Conservation (phyloP, 2,113 vertebrate genomes). For the Otus sunia region DNA sequence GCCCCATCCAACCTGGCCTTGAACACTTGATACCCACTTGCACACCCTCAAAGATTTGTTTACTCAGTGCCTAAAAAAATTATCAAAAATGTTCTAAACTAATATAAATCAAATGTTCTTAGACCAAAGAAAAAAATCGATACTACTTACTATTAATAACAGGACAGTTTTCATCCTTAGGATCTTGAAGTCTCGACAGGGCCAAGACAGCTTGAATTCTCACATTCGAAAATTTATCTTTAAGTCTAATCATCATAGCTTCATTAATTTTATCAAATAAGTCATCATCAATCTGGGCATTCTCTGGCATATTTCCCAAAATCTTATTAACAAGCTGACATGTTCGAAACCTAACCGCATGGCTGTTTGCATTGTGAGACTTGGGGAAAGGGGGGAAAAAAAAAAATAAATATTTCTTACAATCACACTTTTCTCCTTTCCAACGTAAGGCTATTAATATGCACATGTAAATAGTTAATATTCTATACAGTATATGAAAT, state of each 20-base stretch:
- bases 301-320: conserved; percentile 90
- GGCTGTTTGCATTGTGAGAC: conserved; percentile 88
- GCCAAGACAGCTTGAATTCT: conserved; percentile 92
- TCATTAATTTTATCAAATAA: conserved; percentile 91
- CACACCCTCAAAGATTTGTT: not conserved
- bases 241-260: conserved; percentile 89
- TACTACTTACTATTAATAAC: conserved; percentile 83
- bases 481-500: not conserved
- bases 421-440: not conserved
- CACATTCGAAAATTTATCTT: conserved; percentile 93
- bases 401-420: not conserved
- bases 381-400: conserved; percentile 45
- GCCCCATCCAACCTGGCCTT: no score
- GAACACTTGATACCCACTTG: no score
- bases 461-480: not conserved
- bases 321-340: conserved; percentile 95
- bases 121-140: not conserved
- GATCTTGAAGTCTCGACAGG: conserved; percentile 93
- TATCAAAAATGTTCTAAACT: not conserved
- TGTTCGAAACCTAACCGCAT: conserved; percentile 88
- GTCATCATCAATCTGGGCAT: conserved; percentile 93
- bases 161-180: conserved; percentile 85
- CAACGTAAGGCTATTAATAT: not conserved
- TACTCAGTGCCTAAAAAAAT: not conserved
- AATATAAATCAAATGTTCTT: not conserved